Evolutionary conservation across 2,888 invertebrate species (phyloP).

Genomic region (Lasioglossum figueresi): DNA sequence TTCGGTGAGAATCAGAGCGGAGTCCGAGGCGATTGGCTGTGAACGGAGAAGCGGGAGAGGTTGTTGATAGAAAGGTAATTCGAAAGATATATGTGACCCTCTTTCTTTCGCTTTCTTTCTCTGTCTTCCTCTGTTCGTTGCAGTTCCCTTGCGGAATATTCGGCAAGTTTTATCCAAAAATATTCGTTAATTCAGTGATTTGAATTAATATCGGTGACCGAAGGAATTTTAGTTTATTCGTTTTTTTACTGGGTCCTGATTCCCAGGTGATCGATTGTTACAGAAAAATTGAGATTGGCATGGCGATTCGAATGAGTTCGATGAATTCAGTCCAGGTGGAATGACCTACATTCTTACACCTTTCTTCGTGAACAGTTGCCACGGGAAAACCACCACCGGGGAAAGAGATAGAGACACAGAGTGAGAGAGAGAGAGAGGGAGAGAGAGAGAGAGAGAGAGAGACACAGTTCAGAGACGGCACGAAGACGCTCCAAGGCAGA

Average conservation of each 20-base stretch:
- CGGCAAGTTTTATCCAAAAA: background rate
- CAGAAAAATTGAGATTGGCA: too few relatives aligned
- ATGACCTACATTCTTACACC: slow-evolving; percentile 38
- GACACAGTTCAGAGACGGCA: slow-evolving; percentile 13
- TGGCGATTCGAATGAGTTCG: slow-evolving; percentile 31
- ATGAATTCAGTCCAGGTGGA: slow-evolving; percentile 48
- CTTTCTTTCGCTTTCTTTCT: background rate
- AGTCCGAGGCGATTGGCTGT: background rate
- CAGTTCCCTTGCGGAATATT: background rate
- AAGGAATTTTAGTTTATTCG: too few relatives aligned
- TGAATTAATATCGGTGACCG: too few relatives aligned
- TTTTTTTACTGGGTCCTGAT: too few relatives aligned
- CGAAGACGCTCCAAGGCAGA: slow-evolving; percentile 45
- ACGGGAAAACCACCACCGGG: background rate
- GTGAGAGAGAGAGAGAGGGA: too few relatives aligned
- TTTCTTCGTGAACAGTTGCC: slow-evolving; percentile 17
- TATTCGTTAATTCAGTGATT: background rate
- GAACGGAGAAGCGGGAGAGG: background rate
- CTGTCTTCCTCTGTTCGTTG: background rate
- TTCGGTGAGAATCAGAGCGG: background rate
- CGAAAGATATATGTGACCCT: background rate
- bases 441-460: slow-evolving; percentile 2
- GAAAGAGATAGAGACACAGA: slow-evolving; percentile 10
- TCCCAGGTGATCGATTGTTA: too few relatives aligned
- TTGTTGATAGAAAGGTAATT: background rate